These are phyloP conservation scores for Cherax quadricarinatus DNA, from an alignment of 1,140 invertebrate species.

Conservation along the genomic window DNA sequence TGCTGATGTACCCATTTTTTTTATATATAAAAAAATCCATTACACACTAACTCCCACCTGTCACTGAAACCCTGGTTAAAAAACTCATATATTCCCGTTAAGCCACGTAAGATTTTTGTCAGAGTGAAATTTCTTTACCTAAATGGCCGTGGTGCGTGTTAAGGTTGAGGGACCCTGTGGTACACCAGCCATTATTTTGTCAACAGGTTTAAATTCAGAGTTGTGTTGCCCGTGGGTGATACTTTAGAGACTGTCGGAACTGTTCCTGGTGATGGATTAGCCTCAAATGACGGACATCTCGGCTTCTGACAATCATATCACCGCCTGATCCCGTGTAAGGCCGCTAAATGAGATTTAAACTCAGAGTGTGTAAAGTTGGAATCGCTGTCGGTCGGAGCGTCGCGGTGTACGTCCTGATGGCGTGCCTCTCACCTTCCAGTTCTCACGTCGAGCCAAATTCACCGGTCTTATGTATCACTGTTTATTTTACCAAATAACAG, in stretches of 20 bases:
- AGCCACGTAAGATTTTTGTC: too few relatives aligned
- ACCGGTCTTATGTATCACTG: constrained; percentile 57
- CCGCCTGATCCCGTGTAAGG: background rate
- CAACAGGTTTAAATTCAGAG: too few relatives aligned
- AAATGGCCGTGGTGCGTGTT: too few relatives aligned
- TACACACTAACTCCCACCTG: too few relatives aligned
- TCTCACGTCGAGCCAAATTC: constrained; percentile 44
- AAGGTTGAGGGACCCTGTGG: too few relatives aligned
- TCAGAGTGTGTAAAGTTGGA: background rate
- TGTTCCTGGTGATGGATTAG: constrained; percentile 35
- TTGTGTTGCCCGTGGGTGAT: too few relatives aligned
- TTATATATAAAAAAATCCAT: too few relatives aligned
- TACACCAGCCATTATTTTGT: too few relatives aligned
- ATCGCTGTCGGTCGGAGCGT: background rate
- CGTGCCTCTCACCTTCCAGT: background rate
- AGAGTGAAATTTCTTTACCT: too few relatives aligned
- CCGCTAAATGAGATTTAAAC: background rate
- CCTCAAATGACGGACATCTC: constrained; percentile 23
- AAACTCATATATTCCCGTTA: too few relatives aligned
- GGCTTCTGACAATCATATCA: background rate
- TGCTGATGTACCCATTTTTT: too few relatives aligned
- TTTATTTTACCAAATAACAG: constrained; percentile 66
- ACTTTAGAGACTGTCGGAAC: background rate
- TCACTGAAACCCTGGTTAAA: too few relatives aligned
- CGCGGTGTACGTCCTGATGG: background rate